Percentiles rank a stretch among this genome's conserved stretches.
phyloP scores from a whole-genome alignment of 2,888 invertebrate species.

The Dascillus cervinus region DNA sequence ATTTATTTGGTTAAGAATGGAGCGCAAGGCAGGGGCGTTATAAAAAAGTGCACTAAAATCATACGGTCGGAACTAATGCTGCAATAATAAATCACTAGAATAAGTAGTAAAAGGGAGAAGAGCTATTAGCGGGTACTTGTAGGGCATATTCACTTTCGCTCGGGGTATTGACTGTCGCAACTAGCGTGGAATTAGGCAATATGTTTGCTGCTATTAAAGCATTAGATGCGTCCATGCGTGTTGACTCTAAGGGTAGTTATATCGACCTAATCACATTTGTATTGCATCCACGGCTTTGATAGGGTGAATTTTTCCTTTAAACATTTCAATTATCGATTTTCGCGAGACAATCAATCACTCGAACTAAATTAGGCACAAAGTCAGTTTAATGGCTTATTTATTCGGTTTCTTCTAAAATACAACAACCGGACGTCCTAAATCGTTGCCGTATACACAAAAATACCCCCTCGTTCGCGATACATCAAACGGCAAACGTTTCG shows the following conservation, averaged over 20 bases:
- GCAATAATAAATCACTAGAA: constrained; percentile 23
- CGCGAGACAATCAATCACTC: constrained; percentile 11
- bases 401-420: constrained; percentile 37
- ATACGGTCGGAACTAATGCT: no score
- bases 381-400: constrained; percentile 35
- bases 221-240: constrained; percentile 29
- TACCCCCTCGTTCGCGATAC: constrained; percentile 36
- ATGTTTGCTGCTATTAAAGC: constrained; percentile 42
- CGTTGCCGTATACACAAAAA: constrained; percentile 35
- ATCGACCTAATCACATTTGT: constrained; percentile 23
- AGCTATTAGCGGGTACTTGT: constrained; percentile 44
- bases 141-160: constrained; percentile 28
- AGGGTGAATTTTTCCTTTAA: no score
- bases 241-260: constrained; percentile 26
- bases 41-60: no score
- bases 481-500: constrained; percentile 33
- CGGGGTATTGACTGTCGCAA: constrained; percentile 33
- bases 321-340: no score
- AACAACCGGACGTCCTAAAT: constrained; percentile 40
- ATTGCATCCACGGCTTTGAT: constrained; percentile 11
- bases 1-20: no score
- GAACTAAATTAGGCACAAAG: constrained; percentile 9
- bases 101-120: constrained; percentile 35
- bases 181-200: constrained; percentile 44
- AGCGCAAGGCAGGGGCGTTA: no score